Base-by-base conservation (phyloP, 2,113 vertebrate species). In the Felis chaus region DNA sequence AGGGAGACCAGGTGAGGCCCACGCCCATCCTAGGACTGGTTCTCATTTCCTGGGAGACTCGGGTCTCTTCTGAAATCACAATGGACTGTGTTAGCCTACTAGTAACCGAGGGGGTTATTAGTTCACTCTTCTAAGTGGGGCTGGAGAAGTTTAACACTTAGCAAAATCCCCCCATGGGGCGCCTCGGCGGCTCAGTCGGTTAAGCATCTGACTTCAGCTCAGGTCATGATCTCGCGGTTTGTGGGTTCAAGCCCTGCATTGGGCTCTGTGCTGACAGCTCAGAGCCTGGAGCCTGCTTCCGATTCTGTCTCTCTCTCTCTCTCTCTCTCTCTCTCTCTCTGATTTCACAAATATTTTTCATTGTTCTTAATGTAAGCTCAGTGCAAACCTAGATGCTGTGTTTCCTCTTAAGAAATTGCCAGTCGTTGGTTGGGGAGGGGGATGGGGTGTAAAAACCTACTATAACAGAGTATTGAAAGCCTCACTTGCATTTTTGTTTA, bases 1-100 rank as follows among this genome's bases (percentile, higher is more conserved):
- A 99, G 83, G 99, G 99, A 53, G 98, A 98, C 45, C 99, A 99
- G 99, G 99, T 99, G 97, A 98, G 93, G 7, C 4, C 4, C 9
- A 45, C 8, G 0, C 15, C n/a, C 48, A 23, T 65, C 45, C 61
- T 8, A 5, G 18, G 61, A 15, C 50, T 1, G 0, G 1, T 1
- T 31, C 3, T 2, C 1, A 0, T 8, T 61, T 7, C 27, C 33
- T 7, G 2, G 65, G 39, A 29, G 5, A 15, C 0, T 8, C 0
- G 0, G 13, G 39, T 18, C 1, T 27, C 1, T 0, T 29, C 65
- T 19, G 41, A 82, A 63, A 25, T 57, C 79, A 53, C 2, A 21
- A 4, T 1, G 33, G 45, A 19, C 69, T 48, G 53, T 25, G 31
- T 33, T 15, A 4, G 29, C 57, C n/a, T n/a, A 1, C 31, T 18